phyloP scores from a whole-genome alignment of 2,888 invertebrate genomes.

The Caenorhabditis japonica region DNA sequence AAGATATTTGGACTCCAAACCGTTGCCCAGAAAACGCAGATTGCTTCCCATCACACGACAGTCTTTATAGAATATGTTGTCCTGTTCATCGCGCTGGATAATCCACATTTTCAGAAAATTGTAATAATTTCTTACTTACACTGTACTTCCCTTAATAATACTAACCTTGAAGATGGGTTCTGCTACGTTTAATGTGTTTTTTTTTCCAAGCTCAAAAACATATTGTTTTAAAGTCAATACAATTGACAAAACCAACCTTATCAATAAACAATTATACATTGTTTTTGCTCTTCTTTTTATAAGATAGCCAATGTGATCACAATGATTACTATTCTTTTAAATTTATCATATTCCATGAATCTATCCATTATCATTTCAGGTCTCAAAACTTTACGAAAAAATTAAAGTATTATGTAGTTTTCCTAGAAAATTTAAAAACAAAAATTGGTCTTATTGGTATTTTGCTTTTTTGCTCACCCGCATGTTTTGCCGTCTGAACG shows the following conservation, averaged over 20 bases:
- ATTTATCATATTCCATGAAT: too few species aligned
- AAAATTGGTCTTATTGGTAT: too few species aligned
- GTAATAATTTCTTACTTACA: slow-evolving; percentile 6
- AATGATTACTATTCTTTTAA: too few species aligned
- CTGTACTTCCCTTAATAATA: slow-evolving; percentile 40
- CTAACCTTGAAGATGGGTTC: slow-evolving; percentile 48
- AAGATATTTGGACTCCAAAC: slow-evolving; percentile 59
- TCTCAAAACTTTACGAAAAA: too few species aligned
- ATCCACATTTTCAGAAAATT: background rate
- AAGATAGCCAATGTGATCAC: too few species aligned
- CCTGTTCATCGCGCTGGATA: slow-evolving; percentile 70
- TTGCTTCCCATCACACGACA: slow-evolving; percentile 75
- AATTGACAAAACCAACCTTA: slow-evolving; percentile 26
- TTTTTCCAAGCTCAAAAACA: slow-evolving; percentile 23
- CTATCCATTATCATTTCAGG: too few species aligned
- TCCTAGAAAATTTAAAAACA: too few species aligned
- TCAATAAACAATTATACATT: slow-evolving; percentile 20
- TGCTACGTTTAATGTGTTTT: slow-evolving; percentile 20
- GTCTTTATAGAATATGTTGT: slow-evolving; percentile 75
- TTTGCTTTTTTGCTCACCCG: too few species aligned
- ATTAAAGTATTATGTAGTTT: too few species aligned
- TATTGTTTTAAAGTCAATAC: slow-evolving; percentile 22
- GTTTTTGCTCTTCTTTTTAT: slow-evolving; percentile 4
- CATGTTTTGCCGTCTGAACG: too few species aligned
- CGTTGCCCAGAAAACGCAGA: slow-evolving; percentile 73